These are phyloP conservation scores for Galerucella calmariensis DNA, from an alignment of 2,888 invertebrate species.

Conservation along the genomic window DNA sequence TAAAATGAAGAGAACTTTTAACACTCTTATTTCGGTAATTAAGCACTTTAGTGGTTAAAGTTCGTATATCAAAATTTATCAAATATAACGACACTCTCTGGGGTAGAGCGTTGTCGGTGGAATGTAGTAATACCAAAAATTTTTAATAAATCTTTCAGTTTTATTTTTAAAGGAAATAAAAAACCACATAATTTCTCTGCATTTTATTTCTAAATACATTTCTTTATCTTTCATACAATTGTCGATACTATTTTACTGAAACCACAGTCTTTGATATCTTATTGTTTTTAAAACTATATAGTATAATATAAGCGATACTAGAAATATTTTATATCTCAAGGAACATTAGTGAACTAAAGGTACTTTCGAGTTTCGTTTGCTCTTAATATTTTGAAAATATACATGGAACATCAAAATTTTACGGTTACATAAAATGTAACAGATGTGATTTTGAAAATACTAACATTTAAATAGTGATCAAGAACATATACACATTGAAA, in stretches of 20 bases:
- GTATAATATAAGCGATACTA: slow-evolving; percentile 30
- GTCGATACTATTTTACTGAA: slow-evolving; percentile 38
- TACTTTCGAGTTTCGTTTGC: slow-evolving; percentile 18
- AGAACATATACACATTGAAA: not conserved
- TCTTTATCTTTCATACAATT: slow-evolving; percentile 34
- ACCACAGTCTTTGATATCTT: slow-evolving; percentile 51
- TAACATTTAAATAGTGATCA: not conserved
- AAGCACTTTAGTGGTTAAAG: too few relatives aligned
- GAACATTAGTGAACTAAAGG: slow-evolving; percentile 28
- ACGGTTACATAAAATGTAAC: not conserved
- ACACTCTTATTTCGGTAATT: too few relatives aligned
- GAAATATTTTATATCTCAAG: slow-evolving; percentile 24
- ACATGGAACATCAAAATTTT: slow-evolving; percentile 7
- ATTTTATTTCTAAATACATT: slow-evolving; percentile 53
- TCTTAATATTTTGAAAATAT: not conserved
- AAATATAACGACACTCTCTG: too few relatives aligned
- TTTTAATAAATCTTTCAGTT: too few relatives aligned
- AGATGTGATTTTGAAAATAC: not conserved
- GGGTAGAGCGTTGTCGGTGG: too few relatives aligned
- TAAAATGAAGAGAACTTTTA: too few relatives aligned
- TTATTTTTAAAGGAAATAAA: slow-evolving; percentile 21
- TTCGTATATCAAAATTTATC: too few relatives aligned
- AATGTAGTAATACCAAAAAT: too few relatives aligned
- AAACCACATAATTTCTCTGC: slow-evolving; percentile 25
- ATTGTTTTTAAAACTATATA: slow-evolving; percentile 40